Percentiles rank a stretch among this genome's conserved stretches.
phyloP scores from a whole-genome alignment of 2,797 vertebrate genomes.

The Anguilla marmorata region DNA sequence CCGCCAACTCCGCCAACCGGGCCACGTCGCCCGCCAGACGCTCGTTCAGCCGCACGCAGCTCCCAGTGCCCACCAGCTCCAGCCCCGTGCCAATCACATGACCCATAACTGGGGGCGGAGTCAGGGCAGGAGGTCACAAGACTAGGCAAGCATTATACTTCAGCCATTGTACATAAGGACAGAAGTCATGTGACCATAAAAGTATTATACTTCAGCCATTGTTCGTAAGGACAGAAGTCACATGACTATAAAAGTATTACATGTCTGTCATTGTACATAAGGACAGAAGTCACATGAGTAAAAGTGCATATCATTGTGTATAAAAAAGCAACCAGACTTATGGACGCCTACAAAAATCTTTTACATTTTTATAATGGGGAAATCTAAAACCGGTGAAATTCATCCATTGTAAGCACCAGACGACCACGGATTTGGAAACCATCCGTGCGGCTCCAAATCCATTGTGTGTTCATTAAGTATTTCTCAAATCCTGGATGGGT shows the following conservation, averaged over 20 bases:
- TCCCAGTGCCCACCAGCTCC: conserved; percentile 75
- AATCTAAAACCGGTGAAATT: no score
- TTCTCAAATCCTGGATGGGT: no score
- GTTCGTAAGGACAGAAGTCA: background rate
- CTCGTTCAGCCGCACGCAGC: conserved; percentile 69
- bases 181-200: background rate
- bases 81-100: conserved; percentile 83
- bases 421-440: no score
- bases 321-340: no score
- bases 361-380: no score
- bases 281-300: background rate
- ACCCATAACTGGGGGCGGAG: conserved; percentile 81
- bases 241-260: background rate
- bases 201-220: no score
- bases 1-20: conserved; percentile 72
- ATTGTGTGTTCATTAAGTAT: no score
- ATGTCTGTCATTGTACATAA: background rate
- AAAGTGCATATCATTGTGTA: background rate
- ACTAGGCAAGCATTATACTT: background rate
- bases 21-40: conserved; percentile 73
- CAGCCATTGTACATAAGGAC: background rate
- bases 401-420: no score
- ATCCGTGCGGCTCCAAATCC: no score
- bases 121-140: background rate
- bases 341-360: no score